Percentiles rank a stretch among this genome's conserved stretches.
Evolutionary conservation across 2,113 vertebrate genomes (phyloP).

Genomic region (Tursiops truncatus): DNA sequence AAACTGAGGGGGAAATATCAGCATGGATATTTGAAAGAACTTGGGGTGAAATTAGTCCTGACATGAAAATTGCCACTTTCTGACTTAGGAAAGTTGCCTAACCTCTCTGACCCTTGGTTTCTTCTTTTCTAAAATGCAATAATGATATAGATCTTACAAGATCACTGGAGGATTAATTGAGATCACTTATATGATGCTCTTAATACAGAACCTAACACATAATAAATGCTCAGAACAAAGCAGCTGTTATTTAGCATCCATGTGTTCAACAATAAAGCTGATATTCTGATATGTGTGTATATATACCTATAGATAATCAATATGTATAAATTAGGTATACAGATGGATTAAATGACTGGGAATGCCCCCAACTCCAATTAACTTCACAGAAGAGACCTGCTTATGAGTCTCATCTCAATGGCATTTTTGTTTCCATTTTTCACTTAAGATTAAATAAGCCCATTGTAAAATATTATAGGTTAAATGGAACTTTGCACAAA

Average conservation of each 20-base stretch:
- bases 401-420: background rate
- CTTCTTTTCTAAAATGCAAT: background rate
- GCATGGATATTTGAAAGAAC: background rate
- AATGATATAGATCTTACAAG: background rate
- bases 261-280: background rate
- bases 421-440: background rate
- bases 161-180: background rate
- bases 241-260: background rate
- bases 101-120: background rate
- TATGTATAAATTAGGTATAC: background rate
- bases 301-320: background rate
- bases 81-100: background rate
- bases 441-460: background rate
- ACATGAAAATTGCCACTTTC: background rate
- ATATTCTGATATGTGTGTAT: background rate
- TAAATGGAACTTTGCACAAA: background rate
- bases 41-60: background rate
- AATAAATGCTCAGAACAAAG: background rate
- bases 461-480: background rate
- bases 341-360: background rate
- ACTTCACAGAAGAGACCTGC: background rate
- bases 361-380: background rate
- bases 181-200: background rate
- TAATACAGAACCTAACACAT: background rate
- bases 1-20: background rate